phyloP scores from a whole-genome alignment of 2,888 invertebrate species.

The Hyppa rectilinea region DNA sequence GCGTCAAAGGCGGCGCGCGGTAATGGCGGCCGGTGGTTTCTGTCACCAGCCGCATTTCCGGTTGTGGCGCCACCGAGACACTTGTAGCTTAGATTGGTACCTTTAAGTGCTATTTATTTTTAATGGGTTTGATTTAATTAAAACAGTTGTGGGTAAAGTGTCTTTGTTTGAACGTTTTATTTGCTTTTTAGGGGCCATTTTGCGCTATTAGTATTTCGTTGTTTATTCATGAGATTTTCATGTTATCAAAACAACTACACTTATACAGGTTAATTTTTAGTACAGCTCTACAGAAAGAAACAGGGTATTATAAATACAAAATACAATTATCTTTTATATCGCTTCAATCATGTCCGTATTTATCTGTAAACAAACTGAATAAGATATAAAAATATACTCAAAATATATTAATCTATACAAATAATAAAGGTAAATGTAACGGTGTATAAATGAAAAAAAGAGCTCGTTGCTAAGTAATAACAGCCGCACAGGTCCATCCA shows the following conservation, averaged over 20 bases:
- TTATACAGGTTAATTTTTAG: not conserved
- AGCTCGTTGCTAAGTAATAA: too few relatives aligned
- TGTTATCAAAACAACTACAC: not conserved
- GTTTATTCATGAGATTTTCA: not conserved
- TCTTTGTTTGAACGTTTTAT: not conserved
- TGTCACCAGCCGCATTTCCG: constrained; percentile 67
- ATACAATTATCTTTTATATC: not conserved
- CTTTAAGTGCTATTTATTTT: constrained; percentile 32
- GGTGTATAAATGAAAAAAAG: too few relatives aligned
- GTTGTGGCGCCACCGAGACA: constrained; percentile 45
- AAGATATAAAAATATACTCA: too few relatives aligned
- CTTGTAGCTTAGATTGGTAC: constrained; percentile 48
- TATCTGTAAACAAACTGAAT: not conserved
- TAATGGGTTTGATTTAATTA: constrained; percentile 34
- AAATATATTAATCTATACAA: too few relatives aligned
- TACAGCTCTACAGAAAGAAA: not conserved
- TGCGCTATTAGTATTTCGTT: not conserved
- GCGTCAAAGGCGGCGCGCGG: constrained; percentile 51
- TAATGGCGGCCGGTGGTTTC: constrained; percentile 63
- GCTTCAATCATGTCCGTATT: not conserved
- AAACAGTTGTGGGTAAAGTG: constrained; percentile 30
- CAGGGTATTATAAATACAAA: not conserved
- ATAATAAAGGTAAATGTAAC: too few relatives aligned
- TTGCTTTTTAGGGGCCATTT: not conserved
- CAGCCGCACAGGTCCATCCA: too few relatives aligned